Evolutionary conservation across 2,888 invertebrate species (phyloP), one percentile per base, ranked within the genome.

Genomic region (Xylophagus ater): DNA sequence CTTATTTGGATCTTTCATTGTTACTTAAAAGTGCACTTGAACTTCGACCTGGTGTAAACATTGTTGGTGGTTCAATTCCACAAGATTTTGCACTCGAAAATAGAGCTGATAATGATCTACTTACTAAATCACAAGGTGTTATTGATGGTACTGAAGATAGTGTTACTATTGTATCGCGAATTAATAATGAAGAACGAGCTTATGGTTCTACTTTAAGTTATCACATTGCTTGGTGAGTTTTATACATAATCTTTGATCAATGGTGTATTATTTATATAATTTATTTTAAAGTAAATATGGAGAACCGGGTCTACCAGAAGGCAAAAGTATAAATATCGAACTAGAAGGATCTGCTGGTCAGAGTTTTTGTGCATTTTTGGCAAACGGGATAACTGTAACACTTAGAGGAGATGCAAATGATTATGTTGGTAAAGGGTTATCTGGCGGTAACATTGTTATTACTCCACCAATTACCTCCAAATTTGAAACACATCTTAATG

Each of bases 381-480:
- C 85, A 0, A 82, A 78, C 48, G 98, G 98, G 17, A 75, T 97
- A 39, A 79, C 79, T 37, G 84, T 94, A 4, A 86, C 81, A 1
- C 69, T 98, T 13, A 93, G 92, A 63, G 98, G 98, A 29, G 98
- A 98, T 66, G 81, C 96, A 20, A 98, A 98, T 59, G 98, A 98
- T 64, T 98, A 98, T 62, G 97, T 98, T 45, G 96, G 93, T 68
- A 81, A 81, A 57, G 92, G 97, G 46, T 69, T 98, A 24, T 96
- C 93, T 23, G 98, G 98, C 25, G 98, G 97, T 40, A 86, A 79
- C 51, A 76, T 98, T 23, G 75, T 93, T 14, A 89, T 98, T 54
- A 89, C 77, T 58, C 98, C 98, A 6, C 93, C 92, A 0, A 85
- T 83, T 57, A 72, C 73, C 6, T 81, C 84, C 1, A 74, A 81